These are phyloP conservation scores for Lapara coniferarum DNA, from an alignment of 2,888 invertebrate species.

Conservation along the genomic window DNA sequence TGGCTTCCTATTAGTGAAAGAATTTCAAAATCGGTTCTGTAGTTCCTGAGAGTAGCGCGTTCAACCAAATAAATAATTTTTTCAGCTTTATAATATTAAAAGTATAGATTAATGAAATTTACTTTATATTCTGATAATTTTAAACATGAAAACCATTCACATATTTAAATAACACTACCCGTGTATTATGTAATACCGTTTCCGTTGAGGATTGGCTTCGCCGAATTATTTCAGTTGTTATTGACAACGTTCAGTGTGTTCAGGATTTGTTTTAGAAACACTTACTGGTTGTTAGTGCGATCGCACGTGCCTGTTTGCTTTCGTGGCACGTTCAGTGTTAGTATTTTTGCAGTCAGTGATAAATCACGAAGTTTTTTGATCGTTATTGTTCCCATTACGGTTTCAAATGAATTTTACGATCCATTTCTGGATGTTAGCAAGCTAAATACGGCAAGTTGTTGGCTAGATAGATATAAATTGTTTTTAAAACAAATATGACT, in stretches of 20 bases:
- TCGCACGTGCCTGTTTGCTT: constrained; percentile 76
- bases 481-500: background rate
- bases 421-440: background rate
- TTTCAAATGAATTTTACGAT: background rate
- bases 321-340: constrained; percentile 59
- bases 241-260: constrained; percentile 60
- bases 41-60: no score
- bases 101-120: no score
- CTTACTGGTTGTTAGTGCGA: constrained; percentile 59
- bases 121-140: no score
- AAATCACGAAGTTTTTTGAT: constrained; percentile 46
- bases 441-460: background rate
- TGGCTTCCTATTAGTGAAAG: no score
- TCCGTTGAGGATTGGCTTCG: constrained; percentile 23
- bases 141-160: no score
- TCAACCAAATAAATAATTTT: no score
- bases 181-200: background rate
- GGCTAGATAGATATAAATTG: background rate
- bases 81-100: no score
- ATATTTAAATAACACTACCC: background rate
- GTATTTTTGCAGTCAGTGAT: constrained; percentile 49
- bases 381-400: constrained; percentile 33
- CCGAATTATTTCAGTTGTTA: constrained; percentile 32
- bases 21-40: no score
- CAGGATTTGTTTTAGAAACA: constrained; percentile 75